Evolutionary conservation across 30 jellyfish, hydroid and myxozoan genomes (phyloP), one percentile per base, ranked within the genome.

Genomic region (Catostylus mosaicus): DNA sequence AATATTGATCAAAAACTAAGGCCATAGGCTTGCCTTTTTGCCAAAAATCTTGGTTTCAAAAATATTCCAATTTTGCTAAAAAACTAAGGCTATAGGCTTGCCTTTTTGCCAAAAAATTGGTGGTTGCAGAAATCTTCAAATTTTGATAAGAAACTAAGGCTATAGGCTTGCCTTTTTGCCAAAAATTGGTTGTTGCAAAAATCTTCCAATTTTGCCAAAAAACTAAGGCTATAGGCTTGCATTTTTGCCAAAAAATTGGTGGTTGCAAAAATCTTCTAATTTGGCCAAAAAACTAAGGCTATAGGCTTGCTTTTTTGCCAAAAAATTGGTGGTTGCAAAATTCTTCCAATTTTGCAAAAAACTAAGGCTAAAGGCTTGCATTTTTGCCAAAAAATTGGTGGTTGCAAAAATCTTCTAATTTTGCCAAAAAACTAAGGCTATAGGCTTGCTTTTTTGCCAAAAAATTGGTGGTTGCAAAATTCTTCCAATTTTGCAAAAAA

Each of bases 301-400:
- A 32, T 67, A 24, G 80, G 34, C 60, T 30, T 30, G 33, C 62
- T n/a, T 12, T 67, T 1, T 67, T 34, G 80, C 62, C 32, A 7
- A 35, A 67, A 67, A 31, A 29, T 24, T 27, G 32, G 34, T 16
- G 0, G 16, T 9, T 0, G 20, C n/a, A 10, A 12, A 10, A 63
- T 10, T 19, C 35, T 24, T 10, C 36, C 7, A 32, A 30, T 31
- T 0, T 67, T 26, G 30, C 0, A 32, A 0, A 31, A 67, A 3
- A 5, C 34, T 5, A 67, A 67, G 80, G 80, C 36, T 67, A 67
- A 29, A 67, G 80, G 34, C 80, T 63, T 33, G 26, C 50, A 4
- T 4, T 63, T 63, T 30, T 1, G 36, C 62, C 32, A 0, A 35
- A 67, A 0, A 31, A 6, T 23, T 0, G 22, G 60, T 0, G 19